Base-by-base conservation (phyloP, 2,888 invertebrate genomes). In the Bombylius major region DNA sequence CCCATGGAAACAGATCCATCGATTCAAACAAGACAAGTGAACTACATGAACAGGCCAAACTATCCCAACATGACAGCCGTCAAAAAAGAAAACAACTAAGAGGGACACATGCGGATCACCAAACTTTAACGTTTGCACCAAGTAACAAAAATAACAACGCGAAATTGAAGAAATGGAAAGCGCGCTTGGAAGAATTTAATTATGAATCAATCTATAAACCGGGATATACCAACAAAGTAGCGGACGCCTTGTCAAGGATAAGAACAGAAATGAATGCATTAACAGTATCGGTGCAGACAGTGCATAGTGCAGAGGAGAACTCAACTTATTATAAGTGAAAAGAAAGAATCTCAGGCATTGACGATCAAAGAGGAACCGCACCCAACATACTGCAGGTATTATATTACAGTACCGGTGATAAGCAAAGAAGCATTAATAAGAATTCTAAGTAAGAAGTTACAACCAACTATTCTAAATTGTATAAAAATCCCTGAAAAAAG, bases 221-320 rank as follows among this genome's bases (percentile, higher is more conserved):
- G 4, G 60, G 58, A 44, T 52, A 32, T 39, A 54, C 54, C 0
- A 60, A 59, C 45, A 11, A 50, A 0, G 57, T 59, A 0, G 56
- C 59, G 9, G 58, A 61, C 48, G 59, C 59, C 12, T 5, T 58
- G 1, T 56, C 58, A 23, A 39, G 57, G 51, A 42, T 58, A 8
- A 42, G 47, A 11, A 34, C n/a, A 23, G 52, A 56, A 42, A 7
- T 32, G 4, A 56, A 54, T 31, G 32, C 39, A 13, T 39, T 14
- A 5, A n/a, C 31, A 11, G 4, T 12, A 7, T 23, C 23, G 23
- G 3, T 23, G 23, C 12, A 54, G 42, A 60, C 60, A 4, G 36
- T 55, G 4, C 60, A 61, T 52, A 60, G 59, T 47, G 60, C 58
- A 5, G 58, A 63, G 13, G 58, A 62, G 36, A 59, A 61, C 45